Base-by-base conservation (phyloP, 2,113 vertebrate genomes). In the Aphelocoma coerulescens region DNA sequence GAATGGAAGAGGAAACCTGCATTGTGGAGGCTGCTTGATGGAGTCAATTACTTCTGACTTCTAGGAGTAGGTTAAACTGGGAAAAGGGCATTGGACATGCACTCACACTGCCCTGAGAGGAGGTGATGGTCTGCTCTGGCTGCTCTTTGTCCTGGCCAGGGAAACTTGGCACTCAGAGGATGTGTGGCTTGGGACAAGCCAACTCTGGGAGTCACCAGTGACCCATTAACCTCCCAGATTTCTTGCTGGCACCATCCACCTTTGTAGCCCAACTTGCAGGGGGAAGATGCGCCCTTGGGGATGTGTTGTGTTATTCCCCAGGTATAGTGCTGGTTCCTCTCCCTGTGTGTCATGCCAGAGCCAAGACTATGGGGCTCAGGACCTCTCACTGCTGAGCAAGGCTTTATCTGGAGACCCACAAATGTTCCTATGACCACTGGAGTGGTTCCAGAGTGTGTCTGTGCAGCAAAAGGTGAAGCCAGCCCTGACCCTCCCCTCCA, bases 371-470 rank as follows among this genome's bases (percentile, higher is more conserved):
- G 3, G 66, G 58, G 57, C 57, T 68, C 80, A 11, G 76, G 24
- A 32, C 59, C 24, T 74, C 51, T 54, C 11, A 0, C 2, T 69
- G 33, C 58, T 6, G 6, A 17, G 12, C 30, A 13, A 4, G 5
- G 2, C 57, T 78, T 84, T 63, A 10, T 22, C 21, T 49, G 39
- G 35, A 7, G 27, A 16, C 44, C 59, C 3, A 8, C 19, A 33
- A 10, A 26, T 4, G 17, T 39, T 54, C 37, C 33, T 21, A 0
- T 1, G 22, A 11, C 14, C 1, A 0, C 0, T n/a, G 68, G 48
- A 37, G 48, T 1, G 4, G 16, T 44, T 81, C 23, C 11, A 8
- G 80, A 37, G 26, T 0, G 2, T 52, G 58, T 23, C 79, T 73
- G 1, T 84, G 86, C 76, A 91, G 88, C 35, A 51, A 14, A 52